Evolutionary conservation across 2,888 invertebrate genomes (phyloP), one percentile per base, ranked within the genome.

Genomic region (Adela reaumurella): DNA sequence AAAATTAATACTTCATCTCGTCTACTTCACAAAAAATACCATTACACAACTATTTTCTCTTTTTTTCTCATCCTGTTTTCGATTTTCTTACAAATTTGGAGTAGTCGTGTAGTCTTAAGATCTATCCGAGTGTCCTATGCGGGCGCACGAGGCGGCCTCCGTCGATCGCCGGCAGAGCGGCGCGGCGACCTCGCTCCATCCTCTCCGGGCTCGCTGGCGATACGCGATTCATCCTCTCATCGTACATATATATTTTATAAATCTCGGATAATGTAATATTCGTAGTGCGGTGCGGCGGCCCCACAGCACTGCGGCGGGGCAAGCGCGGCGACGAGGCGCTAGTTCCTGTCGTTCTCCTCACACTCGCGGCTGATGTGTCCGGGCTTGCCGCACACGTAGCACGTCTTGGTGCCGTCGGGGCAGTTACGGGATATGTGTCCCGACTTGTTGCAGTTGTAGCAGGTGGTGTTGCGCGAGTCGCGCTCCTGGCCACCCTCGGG

Each of bases 361-460:
- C 92, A 93, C 71, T 94, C 93, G 68, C 92, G 90, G 78, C 91
- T 90, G 83, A 93, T 87, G 82, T 93, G 92, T 57, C 92, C 92
- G 57, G 89, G 85, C 78, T 94, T 91, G 81, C 94, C 90, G 82
- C 96, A 96, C 67, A 89, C 87, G 81, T 93, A 95, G 84, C 95
- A 95, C 61, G 89, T 91, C 82, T 92, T 92, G 64, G 85, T 90
- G 87, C 84, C 85, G 70, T 90, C 90, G 56, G 90, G 90, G 80
- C 90, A 90, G 77, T 86, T 88, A 70, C 90, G 88, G 49, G 89
- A 92, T 72, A 95, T 90, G 81, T 95, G 95, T 57, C 94, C 95
- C 56, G 90, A 86, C 83, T 92, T 92, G 81, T 92, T 92, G 84
- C 95, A 96, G 79, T 92, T 94, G 85, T 95, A 96, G 84, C 95